These are phyloP conservation scores for Brachyptera risi DNA, from an alignment of 2,888 invertebrate genomes.

Conservation along the genomic window DNA sequence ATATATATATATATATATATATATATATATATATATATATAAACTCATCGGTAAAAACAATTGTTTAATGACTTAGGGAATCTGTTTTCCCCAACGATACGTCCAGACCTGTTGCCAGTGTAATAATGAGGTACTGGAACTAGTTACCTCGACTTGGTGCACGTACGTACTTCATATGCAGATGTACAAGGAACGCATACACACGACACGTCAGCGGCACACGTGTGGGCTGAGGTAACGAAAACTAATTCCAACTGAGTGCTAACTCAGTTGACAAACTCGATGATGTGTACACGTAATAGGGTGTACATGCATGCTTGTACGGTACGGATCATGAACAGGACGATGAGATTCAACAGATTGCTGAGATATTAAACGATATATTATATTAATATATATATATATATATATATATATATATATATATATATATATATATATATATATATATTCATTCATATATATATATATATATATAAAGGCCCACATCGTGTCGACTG, in stretches of 20 bases:
- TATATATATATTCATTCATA: too few species aligned
- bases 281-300: neutral
- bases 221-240: constrained; percentile 18
- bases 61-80: neutral
- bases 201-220: neutral
- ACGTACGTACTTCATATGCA: neutral
- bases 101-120: neutral
- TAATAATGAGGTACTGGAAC: neutral
- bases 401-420: too few species aligned
- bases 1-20: too few species aligned
- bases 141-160: neutral
- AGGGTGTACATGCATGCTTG: neutral
- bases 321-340: too few species aligned
- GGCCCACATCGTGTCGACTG: too few species aligned
- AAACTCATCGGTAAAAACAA: neutral
- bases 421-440: too few species aligned
- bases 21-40: too few species aligned
- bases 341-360: too few species aligned
- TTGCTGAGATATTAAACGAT: too few species aligned
- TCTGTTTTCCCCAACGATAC: neutral
- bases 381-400: too few species aligned
- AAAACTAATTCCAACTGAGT: constrained; percentile 23
- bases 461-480: too few species aligned
- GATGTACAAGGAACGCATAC: too few species aligned
- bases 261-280: constrained; percentile 1